Base-by-base conservation (phyloP, 1,140 invertebrate species). In the Saxidomus purpurata region DNA sequence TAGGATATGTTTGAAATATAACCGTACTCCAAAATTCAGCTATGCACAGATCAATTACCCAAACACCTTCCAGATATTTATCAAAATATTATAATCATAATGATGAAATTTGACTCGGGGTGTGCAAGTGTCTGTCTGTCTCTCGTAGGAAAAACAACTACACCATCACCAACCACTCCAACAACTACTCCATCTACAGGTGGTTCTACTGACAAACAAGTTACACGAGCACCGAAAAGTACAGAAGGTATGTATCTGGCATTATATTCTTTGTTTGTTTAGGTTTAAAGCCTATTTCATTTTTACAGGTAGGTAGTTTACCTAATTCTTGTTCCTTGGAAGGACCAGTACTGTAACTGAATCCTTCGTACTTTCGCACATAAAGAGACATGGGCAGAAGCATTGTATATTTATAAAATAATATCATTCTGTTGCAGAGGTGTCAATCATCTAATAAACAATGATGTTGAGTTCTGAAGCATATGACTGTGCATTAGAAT, bases 131-230 rank as follows among this genome's bases (percentile, higher is more conserved):
- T 79, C 43, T 79, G 43, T 79, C 74, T 79, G 74, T 79, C 43
- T 79, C 74, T 82, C 80, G n/a, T 67, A 82, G 80, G 47, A 40
- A 40, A 82, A n/a, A 82, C 80, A 34, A 82, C 80, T 34, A 82
- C 80, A 22, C 52, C 80, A 38, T 9, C 80, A 15, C 52, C 80
- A 17, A 82, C 80, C n/a, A 82, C 80, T n/a, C 40, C 80, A 22
- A 19, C 74, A 4, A 31, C 49, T 40, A 61, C 55, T 34, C 11
- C n/a, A n/a, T 19, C 80, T n/a, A 47, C 74, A 38, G 67, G 67
- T 67, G 67, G 67, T 67, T 19, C 55, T 2, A 79, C 74, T 9
- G 67, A 28, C 31, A 28, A 28, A 38, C 34, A 15, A 19, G 67
- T 19, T 31, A 71, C 67, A 38, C 11, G 3, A 40, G 0, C 15